Evolutionary conservation across 2,888 invertebrate genomes (phyloP).

Genomic region (Lacanobia oleracea): DNA sequence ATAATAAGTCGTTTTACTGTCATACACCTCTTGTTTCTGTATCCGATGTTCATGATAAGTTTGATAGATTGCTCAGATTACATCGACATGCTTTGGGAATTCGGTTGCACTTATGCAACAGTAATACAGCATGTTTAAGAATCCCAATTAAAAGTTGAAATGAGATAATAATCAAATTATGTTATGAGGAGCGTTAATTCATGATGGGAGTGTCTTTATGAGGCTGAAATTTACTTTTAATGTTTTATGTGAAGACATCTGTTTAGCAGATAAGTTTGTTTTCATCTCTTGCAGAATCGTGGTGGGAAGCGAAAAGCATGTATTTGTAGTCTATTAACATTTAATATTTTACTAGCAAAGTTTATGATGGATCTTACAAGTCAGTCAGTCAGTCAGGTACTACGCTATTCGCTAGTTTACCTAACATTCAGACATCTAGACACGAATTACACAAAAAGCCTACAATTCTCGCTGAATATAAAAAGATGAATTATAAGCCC

Average conservation of each 20-base stretch:
- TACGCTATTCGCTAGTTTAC: not conserved
- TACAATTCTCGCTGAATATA: constrained; percentile 3
- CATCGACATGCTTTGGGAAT: constrained; percentile 58
- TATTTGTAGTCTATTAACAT: not conserved
- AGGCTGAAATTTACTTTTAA: constrained; percentile 30
- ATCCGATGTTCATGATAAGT: constrained; percentile 56
- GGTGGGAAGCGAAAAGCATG: not conserved
- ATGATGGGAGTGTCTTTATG: constrained; percentile 25
- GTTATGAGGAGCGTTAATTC: constrained; percentile 36
- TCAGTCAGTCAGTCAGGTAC: not conserved
- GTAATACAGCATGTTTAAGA: constrained; percentile 25
- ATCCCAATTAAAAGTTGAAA: constrained; percentile 40
- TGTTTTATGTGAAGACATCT: constrained; percentile 8
- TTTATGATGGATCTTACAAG: not conserved
- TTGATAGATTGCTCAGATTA: constrained; percentile 64
- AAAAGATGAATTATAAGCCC: constrained; percentile 24
- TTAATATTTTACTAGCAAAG: not conserved
- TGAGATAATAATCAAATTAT: constrained; percentile 46
- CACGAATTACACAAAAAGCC: constrained; percentile 1
- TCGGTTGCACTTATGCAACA: constrained; percentile 49
- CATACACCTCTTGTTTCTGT: constrained; percentile 52
- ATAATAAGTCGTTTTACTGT: constrained; percentile 66
- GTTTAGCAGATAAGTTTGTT: constrained; percentile 26
- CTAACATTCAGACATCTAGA: not conserved
- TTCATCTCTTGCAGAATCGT: not conserved